phyloP scores from a whole-genome alignment of 2,888 invertebrate genomes.

The Limnephilus auricula region DNA sequence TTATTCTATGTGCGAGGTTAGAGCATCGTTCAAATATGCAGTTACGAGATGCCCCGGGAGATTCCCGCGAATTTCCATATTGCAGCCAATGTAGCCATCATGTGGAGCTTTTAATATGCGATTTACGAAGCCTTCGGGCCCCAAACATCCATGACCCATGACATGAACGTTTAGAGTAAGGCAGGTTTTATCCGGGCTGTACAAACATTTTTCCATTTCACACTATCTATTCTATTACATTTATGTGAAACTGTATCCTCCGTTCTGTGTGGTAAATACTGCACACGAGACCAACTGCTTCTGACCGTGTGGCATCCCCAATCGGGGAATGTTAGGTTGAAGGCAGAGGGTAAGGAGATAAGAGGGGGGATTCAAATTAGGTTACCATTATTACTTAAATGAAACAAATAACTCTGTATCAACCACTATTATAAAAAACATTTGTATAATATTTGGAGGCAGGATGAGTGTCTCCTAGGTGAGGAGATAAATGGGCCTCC shows the following conservation, averaged over 20 bases:
- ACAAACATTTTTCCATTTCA: background rate
- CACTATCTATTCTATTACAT: background rate
- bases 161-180: background rate
- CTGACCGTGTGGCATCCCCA: no score
- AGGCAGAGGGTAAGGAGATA: no score
- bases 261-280: no score
- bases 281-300: no score
- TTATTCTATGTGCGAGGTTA: background rate
- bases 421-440: no score
- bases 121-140: background rate
- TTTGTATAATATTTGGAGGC: no score
- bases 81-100: background rate
- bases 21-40: background rate
- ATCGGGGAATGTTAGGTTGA: no score
- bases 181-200: background rate
- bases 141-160: background rate
- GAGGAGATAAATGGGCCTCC: no score
- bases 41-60: background rate
- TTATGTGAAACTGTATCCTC: background rate
- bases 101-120: slow-evolving; percentile 2
- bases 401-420: no score
- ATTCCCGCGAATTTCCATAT: background rate
- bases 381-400: no score
- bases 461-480: no score
- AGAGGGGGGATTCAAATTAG: no score